Evolutionary conservation across 1,140 invertebrate genomes (phyloP), one percentile per base, ranked within the genome.

Genomic region (Yoshiicerus persimilis): DNA sequence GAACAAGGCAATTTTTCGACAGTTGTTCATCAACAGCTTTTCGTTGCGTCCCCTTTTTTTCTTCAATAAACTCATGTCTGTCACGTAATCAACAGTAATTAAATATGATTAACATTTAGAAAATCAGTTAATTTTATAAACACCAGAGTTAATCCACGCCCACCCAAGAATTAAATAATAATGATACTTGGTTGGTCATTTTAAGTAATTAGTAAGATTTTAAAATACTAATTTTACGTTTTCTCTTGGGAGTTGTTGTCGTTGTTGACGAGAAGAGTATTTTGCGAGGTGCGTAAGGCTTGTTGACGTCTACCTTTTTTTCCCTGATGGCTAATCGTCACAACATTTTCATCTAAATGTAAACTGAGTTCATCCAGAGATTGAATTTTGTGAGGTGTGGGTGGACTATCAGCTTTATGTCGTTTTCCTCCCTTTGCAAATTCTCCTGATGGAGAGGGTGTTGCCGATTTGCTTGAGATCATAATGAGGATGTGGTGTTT

Each of bases 331-430:
- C 16, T 70, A 27, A 87, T 75, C 4, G 86, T 36, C 86, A 87
- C 70, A 20, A 75, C 64, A 36, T 87, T 87, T 70, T 87, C 86
- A 41, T 90, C 90, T 80, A 90, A 87, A 30, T 87, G 77, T 9
- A 90, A 56, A 47, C 80, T 90, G 47, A 87, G 86, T 80, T 90
- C 90, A 88, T 90, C 89, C 13, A 90, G 85, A 20, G 89, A 88
- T 62, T 90, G 90, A 25, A 90, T 90, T 84, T 90, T 90, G 83
- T 90, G 90, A 25, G 90, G 90, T 9, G 90, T 90, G 30, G 89
- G 89, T 39, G 90, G 89, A 4, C 90, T 88, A 34, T 89, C 66
- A 70, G 66, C 66, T 27, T 16, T 20, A 47, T 47, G 11, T 11
- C 11, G 20, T 47, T 20, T 30, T 10, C 23, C 13, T 1, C 34